These are phyloP conservation scores for Tineola bisselliella DNA, from an alignment of 2,888 invertebrate species.

Conservation along the genomic window DNA sequence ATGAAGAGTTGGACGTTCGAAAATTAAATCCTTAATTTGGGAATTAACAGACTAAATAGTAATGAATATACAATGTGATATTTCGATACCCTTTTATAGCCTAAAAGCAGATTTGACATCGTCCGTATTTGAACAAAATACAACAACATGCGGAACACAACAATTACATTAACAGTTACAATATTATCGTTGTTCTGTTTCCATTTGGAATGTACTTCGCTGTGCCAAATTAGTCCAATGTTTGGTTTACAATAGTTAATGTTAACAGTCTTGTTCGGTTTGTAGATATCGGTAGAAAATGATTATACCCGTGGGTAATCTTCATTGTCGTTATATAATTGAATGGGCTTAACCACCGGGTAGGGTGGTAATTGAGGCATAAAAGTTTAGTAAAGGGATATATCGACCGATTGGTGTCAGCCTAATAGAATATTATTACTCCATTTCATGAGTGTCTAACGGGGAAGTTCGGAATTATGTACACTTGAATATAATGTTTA, in stretches of 20 bases:
- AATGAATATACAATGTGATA: not conserved
- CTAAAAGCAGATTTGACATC: not conserved
- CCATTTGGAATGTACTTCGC: conserved; percentile 46
- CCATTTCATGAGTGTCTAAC: no score
- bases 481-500: no score
- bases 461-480: no score
- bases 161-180: conserved; percentile 44
- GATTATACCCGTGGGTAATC: conserved; percentile 5
- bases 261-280: conserved; percentile 6
- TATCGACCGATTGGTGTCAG: not conserved
- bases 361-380: not conserved
- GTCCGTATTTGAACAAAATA: conserved; percentile 4
- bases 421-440: not conserved
- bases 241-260: conserved; percentile 24
- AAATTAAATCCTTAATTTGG: no score
- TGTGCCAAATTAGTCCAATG: conserved; percentile 44
- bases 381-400: not conserved
- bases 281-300: conserved; percentile 3
- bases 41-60: no score
- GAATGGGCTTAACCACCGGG: not conserved
- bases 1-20: no score
- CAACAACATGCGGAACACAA: conserved; percentile 26
- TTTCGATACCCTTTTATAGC: not conserved
- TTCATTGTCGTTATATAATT: not conserved
- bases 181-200: conserved; percentile 29